Conservation (phyloP, 2,113 vertebrate genomes). For the Clinocottus analis region DNA sequence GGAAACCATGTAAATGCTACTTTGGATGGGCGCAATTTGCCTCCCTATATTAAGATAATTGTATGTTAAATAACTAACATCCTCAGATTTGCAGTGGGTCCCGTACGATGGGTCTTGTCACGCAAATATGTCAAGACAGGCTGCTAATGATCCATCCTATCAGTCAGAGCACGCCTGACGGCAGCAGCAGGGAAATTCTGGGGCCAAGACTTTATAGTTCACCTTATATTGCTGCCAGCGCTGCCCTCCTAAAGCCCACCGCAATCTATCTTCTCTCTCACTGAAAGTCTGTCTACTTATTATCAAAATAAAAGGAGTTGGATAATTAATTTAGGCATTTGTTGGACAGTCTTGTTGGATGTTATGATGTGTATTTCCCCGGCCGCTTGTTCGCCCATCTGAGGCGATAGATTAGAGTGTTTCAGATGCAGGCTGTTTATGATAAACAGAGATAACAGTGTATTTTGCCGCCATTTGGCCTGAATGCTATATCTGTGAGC, state of each 20-base stretch:
- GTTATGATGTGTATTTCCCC: constrained; percentile 37
- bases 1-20: constrained; percentile 60
- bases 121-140: constrained; percentile 59
- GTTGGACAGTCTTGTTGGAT: constrained; percentile 13
- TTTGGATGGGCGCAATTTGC: constrained; percentile 67
- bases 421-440: constrained; percentile 55
- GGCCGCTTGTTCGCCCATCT: constrained; percentile 36
- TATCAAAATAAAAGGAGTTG: constrained; percentile 36
- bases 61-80: constrained; percentile 74
- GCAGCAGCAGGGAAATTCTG: constrained; percentile 16
- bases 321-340: constrained; percentile 40
- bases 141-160: constrained; percentile 68
- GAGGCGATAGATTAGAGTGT: constrained; percentile 50
- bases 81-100: constrained; percentile 60
- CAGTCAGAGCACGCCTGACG: constrained; percentile 52
- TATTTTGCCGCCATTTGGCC: constrained; percentile 67
- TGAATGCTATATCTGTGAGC: constrained; percentile 60
- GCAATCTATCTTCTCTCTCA: constrained; percentile 12
- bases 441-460: constrained; percentile 65
- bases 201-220: constrained; percentile 20
- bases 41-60: constrained; percentile 75
- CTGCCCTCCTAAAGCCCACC: constrained; percentile 15
- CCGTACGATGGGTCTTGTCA: constrained; percentile 56
- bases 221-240: constrained; percentile 16
- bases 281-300: constrained; percentile 30